Evolutionary conservation across 1,140 invertebrate species (phyloP).

Genomic region (Periplaneta americana): DNA sequence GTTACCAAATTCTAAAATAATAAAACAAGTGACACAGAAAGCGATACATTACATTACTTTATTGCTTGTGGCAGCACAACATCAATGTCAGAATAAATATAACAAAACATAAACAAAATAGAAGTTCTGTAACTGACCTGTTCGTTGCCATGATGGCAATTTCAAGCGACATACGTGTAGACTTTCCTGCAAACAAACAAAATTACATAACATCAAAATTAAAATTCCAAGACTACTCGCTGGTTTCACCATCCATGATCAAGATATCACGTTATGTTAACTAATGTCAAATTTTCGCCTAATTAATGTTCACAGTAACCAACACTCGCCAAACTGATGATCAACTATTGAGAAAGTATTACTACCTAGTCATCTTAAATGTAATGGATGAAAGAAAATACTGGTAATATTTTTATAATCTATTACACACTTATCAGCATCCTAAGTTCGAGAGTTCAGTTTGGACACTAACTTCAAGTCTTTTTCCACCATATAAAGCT

Average conservation of each 20-base stretch:
- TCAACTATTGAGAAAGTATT: background rate
- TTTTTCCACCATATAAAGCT: too few relatives aligned
- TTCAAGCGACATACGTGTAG: conserved; percentile 87
- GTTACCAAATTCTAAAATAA: too few relatives aligned
- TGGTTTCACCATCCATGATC: too few relatives aligned
- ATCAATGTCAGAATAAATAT: too few relatives aligned
- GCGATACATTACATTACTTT: too few relatives aligned
- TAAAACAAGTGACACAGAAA: too few relatives aligned
- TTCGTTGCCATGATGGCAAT: background rate
- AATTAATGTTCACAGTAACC: background rate
- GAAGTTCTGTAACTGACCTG: background rate
- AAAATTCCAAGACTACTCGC: too few relatives aligned
- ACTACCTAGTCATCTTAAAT: background rate
- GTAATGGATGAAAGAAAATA: background rate
- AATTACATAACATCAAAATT: background rate
- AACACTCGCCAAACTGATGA: background rate
- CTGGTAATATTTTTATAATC: background rate
- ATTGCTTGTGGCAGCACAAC: too few relatives aligned
- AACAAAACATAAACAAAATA: background rate
- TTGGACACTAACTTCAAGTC: too few relatives aligned
- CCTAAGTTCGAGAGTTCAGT: too few relatives aligned
- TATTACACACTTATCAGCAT: too few relatives aligned
- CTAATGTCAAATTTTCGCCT: background rate
- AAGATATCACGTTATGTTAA: background rate
- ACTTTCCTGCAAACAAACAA: conserved; percentile 64